phyloP scores from a whole-genome alignment of 2,113 vertebrate genomes.

The Solea senegalensis region DNA sequence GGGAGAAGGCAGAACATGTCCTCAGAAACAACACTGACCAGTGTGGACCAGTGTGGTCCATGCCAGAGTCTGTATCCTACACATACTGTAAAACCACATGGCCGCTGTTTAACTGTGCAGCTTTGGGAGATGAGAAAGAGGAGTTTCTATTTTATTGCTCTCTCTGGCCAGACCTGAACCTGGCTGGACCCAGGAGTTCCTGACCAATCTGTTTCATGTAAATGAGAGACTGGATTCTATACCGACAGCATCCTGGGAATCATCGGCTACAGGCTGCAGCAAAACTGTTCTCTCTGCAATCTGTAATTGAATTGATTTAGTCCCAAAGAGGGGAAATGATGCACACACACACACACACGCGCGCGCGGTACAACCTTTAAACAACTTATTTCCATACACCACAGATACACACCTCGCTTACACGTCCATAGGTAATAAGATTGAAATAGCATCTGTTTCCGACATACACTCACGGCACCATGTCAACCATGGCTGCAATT shows the following conservation, averaged over 20 bases:
- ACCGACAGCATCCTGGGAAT: constrained; percentile 38
- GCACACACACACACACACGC: constrained; percentile 2
- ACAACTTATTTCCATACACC: constrained; percentile 23
- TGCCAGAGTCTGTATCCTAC: constrained; percentile 29
- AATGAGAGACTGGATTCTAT: constrained; percentile 17
- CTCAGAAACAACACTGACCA: constrained; percentile 30
- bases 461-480: not conserved
- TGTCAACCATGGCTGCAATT: constrained; percentile 6
- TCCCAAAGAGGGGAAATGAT: constrained; percentile 5
- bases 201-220: constrained; percentile 42
- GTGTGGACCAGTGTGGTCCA: not conserved
- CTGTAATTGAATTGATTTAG: constrained; percentile 9
- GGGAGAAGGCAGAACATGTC: constrained; percentile 52
- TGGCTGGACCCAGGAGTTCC: not conserved
- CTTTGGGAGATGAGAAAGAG: constrained; percentile 4
- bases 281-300: constrained; percentile 12
- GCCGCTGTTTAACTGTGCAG: constrained; percentile 44
- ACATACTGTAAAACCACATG: constrained; percentile 37
- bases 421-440: not conserved
- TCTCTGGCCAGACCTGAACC: constrained; percentile 35
- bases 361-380: not conserved
- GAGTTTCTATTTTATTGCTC: constrained; percentile 35
- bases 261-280: constrained; percentile 1
- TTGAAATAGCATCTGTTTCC: not conserved
- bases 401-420: not conserved